Conservation (phyloP, 2,797 vertebrate species). For the Graptemys geographica region DNA sequence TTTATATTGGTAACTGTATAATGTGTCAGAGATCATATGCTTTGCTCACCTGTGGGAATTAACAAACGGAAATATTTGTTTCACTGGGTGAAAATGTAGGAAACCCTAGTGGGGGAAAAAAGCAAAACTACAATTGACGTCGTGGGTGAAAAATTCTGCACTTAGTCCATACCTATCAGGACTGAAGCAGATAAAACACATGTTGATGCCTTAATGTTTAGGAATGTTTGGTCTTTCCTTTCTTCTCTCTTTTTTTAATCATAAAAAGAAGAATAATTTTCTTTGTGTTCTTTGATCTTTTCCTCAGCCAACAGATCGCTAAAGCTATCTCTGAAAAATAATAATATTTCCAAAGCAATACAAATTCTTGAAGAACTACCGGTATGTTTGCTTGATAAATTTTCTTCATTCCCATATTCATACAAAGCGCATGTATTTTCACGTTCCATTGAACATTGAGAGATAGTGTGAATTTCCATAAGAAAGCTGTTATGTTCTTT, state of each 20-base stretch:
- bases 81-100: neutral
- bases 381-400: conserved; percentile 39
- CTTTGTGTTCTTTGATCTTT: neutral
- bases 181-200: conserved; percentile 1
- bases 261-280: neutral
- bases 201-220: conserved; percentile 14
- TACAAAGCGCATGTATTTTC: conserved; percentile 50
- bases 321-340: neutral
- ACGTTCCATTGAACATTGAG: conserved; percentile 15
- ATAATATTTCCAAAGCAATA: conserved; percentile 11
- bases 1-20: neutral
- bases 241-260: neutral
- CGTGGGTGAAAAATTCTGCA: neutral
- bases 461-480: conserved; percentile 33
- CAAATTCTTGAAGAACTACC: conserved; percentile 7
- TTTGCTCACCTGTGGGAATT: neutral
- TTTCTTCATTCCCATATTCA: conserved; percentile 48
- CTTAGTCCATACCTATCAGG: neutral
- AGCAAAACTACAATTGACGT: neutral
- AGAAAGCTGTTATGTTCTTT: conserved; percentile 40
- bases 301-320: conserved; percentile 14
- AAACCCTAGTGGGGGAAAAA: neutral
- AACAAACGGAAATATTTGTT: neutral
- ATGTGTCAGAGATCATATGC: neutral
- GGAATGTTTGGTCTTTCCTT: neutral